These are phyloP conservation scores for Panagrolaimus sp. DNA, from an alignment of 1,140 invertebrate genomes.

Conservation along the genomic window DNA sequence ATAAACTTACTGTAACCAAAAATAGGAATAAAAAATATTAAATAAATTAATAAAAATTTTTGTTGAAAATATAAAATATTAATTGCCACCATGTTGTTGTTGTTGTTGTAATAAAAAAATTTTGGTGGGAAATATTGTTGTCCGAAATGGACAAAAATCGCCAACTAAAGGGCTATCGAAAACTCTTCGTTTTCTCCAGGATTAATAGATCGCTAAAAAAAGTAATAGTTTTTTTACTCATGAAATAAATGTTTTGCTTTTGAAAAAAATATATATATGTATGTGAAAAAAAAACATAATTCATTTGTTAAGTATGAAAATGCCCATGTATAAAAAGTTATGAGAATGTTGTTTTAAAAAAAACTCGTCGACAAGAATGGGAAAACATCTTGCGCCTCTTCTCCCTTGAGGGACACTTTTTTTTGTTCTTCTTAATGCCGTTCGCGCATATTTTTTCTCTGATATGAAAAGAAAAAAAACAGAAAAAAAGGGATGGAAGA, in stretches of 20 bases:
- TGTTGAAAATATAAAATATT: too few species aligned
- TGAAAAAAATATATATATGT: neutral
- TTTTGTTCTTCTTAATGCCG: neutral
- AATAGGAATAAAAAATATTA: too few species aligned
- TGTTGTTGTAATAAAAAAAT: too few species aligned
- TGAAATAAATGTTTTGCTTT: neutral
- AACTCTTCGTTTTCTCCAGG: constrained; percentile 1
- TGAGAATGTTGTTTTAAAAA: neutral
- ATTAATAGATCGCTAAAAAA: constrained; percentile 10
- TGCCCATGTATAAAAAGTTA: neutral
- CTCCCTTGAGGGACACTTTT: neutral
- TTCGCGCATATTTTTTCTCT: neutral
- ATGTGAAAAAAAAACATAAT: constrained; percentile 15
- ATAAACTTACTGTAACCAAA: too few species aligned
- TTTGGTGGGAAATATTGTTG: too few species aligned
- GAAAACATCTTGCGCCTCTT: neutral
- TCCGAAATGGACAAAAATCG: neutral
- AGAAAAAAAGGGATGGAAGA: neutral
- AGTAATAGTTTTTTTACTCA: neutral
- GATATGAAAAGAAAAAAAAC: neutral
- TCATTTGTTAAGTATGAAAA: neutral
- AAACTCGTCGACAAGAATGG: neutral
- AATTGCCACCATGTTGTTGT: too few species aligned
- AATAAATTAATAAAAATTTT: too few species aligned
- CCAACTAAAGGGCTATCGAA: neutral